Evolutionary conservation across 2,113 vertebrate genomes (phyloP).

Genomic region (Zapus hudsonius): DNA sequence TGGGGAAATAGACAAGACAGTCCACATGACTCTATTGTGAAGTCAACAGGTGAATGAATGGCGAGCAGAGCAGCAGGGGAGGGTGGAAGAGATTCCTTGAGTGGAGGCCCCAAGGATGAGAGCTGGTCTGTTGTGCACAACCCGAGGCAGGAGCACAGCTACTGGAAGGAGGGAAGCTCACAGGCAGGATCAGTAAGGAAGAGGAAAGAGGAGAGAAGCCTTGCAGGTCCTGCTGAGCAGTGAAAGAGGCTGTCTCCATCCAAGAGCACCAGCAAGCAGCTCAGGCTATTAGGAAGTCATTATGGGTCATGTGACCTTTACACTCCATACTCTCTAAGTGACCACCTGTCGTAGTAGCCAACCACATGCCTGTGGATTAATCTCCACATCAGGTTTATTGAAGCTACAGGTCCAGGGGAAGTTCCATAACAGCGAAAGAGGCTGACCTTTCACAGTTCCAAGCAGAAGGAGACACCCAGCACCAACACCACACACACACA

Average conservation of each 20-base stretch:
- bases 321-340: background rate
- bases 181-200: background rate
- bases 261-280: background rate
- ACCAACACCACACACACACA: too few species aligned
- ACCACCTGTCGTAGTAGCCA: too few species aligned
- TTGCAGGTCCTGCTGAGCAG: rapidly evolving
- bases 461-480: too few species aligned
- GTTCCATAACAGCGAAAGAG: too few species aligned
- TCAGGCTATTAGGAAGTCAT: background rate
- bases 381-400: too few species aligned
- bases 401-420: too few species aligned
- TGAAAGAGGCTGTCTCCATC: background rate
- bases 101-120: background rate
- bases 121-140: background rate
- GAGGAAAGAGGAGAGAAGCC: rapidly evolving
- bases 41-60: background rate
- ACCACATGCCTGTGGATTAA: too few species aligned
- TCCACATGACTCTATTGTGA: rapidly evolving
- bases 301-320: background rate
- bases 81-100: background rate
- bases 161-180: background rate
- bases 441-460: too few species aligned
- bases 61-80: background rate
- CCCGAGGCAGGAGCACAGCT: rapidly evolving
- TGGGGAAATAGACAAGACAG: background rate